A percentile compares a stretch with the other conserved stretches of the same genome.
Evolutionary conservation across 1,140 invertebrate genomes (phyloP).

Genomic region (Drosophila orosa): DNA sequence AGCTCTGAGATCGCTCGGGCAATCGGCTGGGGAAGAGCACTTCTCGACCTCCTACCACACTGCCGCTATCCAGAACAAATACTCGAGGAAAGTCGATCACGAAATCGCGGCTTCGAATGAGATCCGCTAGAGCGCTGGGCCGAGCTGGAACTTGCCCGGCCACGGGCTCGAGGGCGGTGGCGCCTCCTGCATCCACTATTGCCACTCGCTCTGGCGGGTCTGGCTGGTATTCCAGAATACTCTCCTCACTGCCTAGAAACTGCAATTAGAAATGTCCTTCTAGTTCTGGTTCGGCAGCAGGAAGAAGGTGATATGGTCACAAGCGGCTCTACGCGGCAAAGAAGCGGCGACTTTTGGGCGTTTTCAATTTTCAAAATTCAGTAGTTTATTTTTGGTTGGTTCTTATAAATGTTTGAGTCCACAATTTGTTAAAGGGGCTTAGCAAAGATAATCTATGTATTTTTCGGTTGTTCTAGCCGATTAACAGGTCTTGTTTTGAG

Average conservation of each 20-base stretch:
- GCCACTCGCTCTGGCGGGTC: constrained; percentile 33
- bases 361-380: constrained; percentile 48
- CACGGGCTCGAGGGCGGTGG: constrained; percentile 1
- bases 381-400: constrained; percentile 54
- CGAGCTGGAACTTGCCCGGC: not conserved
- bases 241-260: constrained; percentile 92
- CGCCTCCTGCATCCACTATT: not conserved
- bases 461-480: constrained; percentile 14
- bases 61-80: constrained; percentile 72
- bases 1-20: constrained; percentile 79
- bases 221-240: constrained; percentile 84
- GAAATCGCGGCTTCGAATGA: constrained; percentile 76
- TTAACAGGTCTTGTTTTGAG: constrained; percentile 18
- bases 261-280: constrained; percentile 43
- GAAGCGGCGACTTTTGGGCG: constrained; percentile 31
- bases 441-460: constrained; percentile 46
- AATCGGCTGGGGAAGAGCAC: constrained; percentile 63
- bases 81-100: constrained; percentile 80
- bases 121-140: constrained; percentile 56
- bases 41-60: constrained; percentile 62
- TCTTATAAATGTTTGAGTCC: constrained; percentile 71
- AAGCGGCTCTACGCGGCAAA: constrained; percentile 31
- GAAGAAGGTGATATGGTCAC: not conserved
- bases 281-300: constrained; percentile 1
- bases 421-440: constrained; percentile 54